Evolutionary conservation across 2,797 vertebrate species (phyloP).

Genomic region (Choloepus didactylus): DNA sequence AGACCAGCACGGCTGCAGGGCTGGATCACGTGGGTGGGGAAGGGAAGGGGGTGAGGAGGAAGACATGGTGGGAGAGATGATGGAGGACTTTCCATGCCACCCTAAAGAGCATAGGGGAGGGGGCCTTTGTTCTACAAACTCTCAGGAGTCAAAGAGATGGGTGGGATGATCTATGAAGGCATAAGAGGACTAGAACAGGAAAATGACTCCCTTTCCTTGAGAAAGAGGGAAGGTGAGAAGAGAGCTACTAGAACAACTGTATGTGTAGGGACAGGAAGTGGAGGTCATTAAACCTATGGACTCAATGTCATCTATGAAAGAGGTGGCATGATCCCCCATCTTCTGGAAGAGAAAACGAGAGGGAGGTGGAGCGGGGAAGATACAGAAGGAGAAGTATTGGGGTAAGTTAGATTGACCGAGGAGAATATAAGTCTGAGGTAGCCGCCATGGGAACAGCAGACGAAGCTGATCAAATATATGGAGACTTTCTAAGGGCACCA

Average conservation of each 20-base stretch:
- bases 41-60: background rate
- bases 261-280: background rate
- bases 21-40: too few species aligned
- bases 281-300: background rate
- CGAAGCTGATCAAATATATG: background rate
- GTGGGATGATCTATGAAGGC: fast-evolving
- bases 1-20: background rate
- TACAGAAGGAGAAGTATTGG: fast-evolving
- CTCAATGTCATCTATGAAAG: background rate
- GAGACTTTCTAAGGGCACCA: background rate
- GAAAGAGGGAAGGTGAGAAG: background rate
- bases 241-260: background rate
- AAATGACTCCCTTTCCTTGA: background rate
- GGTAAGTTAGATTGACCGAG: too few species aligned
- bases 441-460: too few species aligned
- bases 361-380: too few species aligned
- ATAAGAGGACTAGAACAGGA: background rate
- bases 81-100: background rate
- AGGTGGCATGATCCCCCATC: background rate
- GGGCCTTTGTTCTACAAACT: background rate
- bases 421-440: background rate
- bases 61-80: background rate
- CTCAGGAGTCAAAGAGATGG: background rate
- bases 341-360: background rate
- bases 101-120: background rate